Evolutionary conservation across 1,140 invertebrate genomes (phyloP), one percentile per base, ranked within the genome.

Genomic region (Drosophila sechellia): DNA sequence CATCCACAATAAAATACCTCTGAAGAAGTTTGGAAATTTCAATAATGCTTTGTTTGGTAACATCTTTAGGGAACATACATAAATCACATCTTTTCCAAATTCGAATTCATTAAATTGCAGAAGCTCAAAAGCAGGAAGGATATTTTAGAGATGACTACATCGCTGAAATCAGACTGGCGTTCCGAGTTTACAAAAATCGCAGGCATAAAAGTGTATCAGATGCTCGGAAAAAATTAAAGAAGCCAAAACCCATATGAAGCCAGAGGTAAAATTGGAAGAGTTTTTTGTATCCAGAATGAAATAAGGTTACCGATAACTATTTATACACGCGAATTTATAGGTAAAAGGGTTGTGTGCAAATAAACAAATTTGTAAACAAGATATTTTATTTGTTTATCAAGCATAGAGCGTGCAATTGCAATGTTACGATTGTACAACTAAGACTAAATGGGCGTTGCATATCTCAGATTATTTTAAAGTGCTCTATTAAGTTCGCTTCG

Each of bases 1-100:
- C n/a, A 43, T 74, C 0, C 58, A 74, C 40, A 73, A 74, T 17
- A 74, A 74, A 25, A 65, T 65, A 42, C 40, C 58, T 2, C 40
- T 74, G 0, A 74, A 49, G 22, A 49, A 65, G 34, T 55, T 50
- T 48, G 25, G 20, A 25, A 64, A 74, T 42, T 74, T 74, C 4
- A 74, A 73, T 34, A 64, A 40, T n/a, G 59, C 71, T 5, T 10
- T 74, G 39, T 74, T 52, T 17, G 43, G 71, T 74, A 55, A 5
- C 6, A 15, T 15, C 5, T 22, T 12, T 25, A 12, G 25, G 10
- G 10, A 4, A 10, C 12, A 11, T 1, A 6, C 0, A 17, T 6
- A 10, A 25, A n/a, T 13, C 3, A 37, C 35, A 13, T 13, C 5
- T 5, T 27, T 64, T 22, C n/a, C 22, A 1, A 11, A 22, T 3